Conservation (phyloP, 2,888 invertebrate genomes). For the Melanostoma scalare region DNA sequence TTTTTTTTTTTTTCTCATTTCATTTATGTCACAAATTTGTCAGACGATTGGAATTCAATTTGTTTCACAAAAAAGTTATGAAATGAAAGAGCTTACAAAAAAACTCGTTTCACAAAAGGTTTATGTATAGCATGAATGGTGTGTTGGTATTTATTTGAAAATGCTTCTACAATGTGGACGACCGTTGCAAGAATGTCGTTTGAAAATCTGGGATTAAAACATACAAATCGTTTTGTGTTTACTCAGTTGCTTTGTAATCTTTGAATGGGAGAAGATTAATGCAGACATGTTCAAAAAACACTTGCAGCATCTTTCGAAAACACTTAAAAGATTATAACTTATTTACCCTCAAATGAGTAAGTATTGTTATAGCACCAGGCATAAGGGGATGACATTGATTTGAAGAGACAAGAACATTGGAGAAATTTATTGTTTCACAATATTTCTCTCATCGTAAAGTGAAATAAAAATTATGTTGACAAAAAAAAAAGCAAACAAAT, state of each 20-base stretch:
- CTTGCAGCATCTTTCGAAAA: neutral
- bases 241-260: conserved; percentile 29
- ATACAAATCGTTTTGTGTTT: conserved; percentile 20
- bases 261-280: conserved; percentile 11
- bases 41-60: conserved; percentile 42
- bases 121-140: neutral
- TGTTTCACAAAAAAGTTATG: conserved; percentile 16
- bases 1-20: conserved; percentile 14
- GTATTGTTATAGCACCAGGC: too few species aligned
- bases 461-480: too few species aligned
- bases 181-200: neutral
- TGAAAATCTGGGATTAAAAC: neutral
- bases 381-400: too few species aligned
- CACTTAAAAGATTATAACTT: conserved; percentile 41
- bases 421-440: too few species aligned
- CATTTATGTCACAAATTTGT: conserved; percentile 27
- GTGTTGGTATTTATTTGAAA: neutral
- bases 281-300: too few species aligned
- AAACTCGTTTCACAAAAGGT: too few species aligned
- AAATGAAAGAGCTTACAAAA: conserved; percentile 12
- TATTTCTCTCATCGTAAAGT: too few species aligned
- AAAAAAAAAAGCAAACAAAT: too few species aligned
- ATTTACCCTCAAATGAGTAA: neutral
- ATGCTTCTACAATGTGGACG: neutral
- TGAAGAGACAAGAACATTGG: too few species aligned